These are phyloP conservation scores for Mnemiopsis leidyi DNA, from an alignment of 37 sponge, comb jelly and placozoan species.

Conservation along the genomic window DNA sequence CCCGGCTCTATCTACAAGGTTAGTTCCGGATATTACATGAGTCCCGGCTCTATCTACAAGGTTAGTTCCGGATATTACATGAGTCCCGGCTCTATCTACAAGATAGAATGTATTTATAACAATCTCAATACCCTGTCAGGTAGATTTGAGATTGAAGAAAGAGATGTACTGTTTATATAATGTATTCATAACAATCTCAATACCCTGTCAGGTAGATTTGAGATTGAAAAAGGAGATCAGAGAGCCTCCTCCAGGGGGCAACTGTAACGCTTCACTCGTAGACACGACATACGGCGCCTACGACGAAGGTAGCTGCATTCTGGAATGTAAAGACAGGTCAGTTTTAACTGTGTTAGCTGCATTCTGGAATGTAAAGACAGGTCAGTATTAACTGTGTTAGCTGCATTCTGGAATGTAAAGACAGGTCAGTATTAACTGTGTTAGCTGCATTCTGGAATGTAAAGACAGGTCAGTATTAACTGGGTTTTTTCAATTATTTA, in stretches of 20 bases:
- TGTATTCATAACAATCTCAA: no score
- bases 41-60: no score
- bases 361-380: conserved; percentile 19
- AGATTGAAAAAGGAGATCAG: background rate
- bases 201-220: background rate
- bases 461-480: conserved; percentile 25
- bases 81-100: no score
- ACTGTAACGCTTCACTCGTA: conserved; percentile 6
- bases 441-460: conserved; percentile 11
- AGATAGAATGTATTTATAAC: no score
- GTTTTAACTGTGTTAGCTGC: background rate
- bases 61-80: no score
- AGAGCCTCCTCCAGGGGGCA: conserved; percentile 4
- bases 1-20: no score
- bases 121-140: background rate
- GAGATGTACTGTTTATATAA: no score
- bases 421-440: background rate
- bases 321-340: conserved; percentile 9
- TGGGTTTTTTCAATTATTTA: no score
- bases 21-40: no score
- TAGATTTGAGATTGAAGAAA: background rate
- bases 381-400: background rate
- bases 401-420: conserved; percentile 4
- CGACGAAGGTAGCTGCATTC: background rate
- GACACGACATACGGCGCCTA: conserved; percentile 16